Evolutionary conservation across 2,113 vertebrate species (phyloP).

Genomic region (cat (Felis catus)): F.catus_Fca126_mat1.0 CM031416.1:78108501-78109000

Average conservation of each 20-base stretch:
- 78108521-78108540: slow-evolving; percentile 72
- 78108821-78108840: not conserved
- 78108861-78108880: no score
- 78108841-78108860: not conserved
- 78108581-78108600: not conserved
- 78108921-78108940: no score
- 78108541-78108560: slow-evolving; percentile 67
- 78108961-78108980: no score
- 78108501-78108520: slow-evolving; percentile 65
- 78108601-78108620: not conserved
- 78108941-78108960: no score
- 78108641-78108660: not conserved
- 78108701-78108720: not conserved
- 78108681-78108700: not conserved
- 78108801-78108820: not conserved
- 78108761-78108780: not conserved
- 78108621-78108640: not conserved
- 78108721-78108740: not conserved
- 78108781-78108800: not conserved
- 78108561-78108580: not conserved
- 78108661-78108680: not conserved
- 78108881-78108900: no score
- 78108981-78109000: no score
- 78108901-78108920: no score
- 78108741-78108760: not conserved